phyloP scores from a whole-genome alignment of 2,113 vertebrate genomes.

The Ptychochromis oligacanthus region DNA sequence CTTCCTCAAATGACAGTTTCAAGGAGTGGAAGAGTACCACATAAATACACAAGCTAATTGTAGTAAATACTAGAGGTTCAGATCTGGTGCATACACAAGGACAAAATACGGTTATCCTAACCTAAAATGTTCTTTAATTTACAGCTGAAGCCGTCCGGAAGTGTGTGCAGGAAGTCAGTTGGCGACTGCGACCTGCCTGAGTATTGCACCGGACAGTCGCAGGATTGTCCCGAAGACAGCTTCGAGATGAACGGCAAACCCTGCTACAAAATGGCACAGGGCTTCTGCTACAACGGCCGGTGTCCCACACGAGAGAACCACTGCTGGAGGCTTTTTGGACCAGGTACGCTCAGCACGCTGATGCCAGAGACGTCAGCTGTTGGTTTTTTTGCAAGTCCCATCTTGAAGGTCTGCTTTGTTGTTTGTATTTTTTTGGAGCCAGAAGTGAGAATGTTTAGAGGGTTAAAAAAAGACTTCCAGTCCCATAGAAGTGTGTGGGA shows the following conservation, averaged over 20 bases:
- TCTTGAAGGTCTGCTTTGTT: neutral
- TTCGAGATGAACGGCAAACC: conserved; percentile 88
- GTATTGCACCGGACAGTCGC: conserved; percentile 80
- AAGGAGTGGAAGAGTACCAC: conserved; percentile 4
- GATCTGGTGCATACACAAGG: neutral
- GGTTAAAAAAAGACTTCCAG: no score
- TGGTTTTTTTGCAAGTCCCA: neutral
- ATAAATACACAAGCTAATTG: neutral
- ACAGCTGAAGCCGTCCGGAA: conserved; percentile 78
- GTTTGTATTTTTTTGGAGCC: neutral
- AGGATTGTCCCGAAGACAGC: conserved; percentile 84
- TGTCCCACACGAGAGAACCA: conserved; percentile 84
- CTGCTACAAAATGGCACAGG: conserved; percentile 73
- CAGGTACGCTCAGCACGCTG: conserved; percentile 74
- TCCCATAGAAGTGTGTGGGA: no score
- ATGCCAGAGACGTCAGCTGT: neutral
- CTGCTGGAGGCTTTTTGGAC: conserved; percentile 87
- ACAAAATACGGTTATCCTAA: neutral
- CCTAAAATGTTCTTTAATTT: neutral
- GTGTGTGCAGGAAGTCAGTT: conserved; percentile 76
- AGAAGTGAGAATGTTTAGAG: neutral
- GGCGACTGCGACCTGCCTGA: conserved; percentile 86
- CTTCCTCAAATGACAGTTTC: conserved; percentile 38
- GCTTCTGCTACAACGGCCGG: conserved; percentile 86
- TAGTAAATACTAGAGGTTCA: neutral